Conservation (phyloP, 1,140 invertebrate genomes). For the Atta texana region DNA sequence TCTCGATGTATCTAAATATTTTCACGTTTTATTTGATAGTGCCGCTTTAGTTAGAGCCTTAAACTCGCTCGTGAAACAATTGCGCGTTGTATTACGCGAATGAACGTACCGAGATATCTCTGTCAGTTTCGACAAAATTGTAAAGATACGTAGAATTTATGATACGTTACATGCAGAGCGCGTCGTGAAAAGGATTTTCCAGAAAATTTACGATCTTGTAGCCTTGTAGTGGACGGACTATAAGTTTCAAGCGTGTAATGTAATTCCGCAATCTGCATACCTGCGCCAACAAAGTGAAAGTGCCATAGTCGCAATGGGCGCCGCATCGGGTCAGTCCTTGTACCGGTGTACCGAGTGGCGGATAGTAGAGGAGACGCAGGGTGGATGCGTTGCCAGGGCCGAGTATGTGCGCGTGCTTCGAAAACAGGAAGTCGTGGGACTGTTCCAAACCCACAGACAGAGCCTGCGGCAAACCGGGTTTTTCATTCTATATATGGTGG, state of each 20-base stretch:
- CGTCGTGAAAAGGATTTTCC: background rate
- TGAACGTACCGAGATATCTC: slow-evolving; percentile 23
- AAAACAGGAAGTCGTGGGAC: slow-evolving; percentile 86
- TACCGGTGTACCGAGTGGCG: slow-evolving; percentile 86
- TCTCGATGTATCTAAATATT: background rate
- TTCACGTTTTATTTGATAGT: slow-evolving; percentile 19
- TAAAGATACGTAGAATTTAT: slow-evolving; percentile 40
- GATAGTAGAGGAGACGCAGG: slow-evolving; percentile 90
- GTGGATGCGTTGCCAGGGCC: slow-evolving; percentile 89
- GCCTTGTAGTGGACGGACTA: background rate
- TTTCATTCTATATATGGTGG: background rate
- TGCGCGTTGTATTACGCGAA: background rate
- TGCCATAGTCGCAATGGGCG: slow-evolving; percentile 91
- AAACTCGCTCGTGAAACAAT: slow-evolving; percentile 32
- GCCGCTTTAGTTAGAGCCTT: background rate
- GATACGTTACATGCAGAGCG: background rate
- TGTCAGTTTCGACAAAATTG: slow-evolving; percentile 21
- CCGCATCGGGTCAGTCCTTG: slow-evolving; percentile 89
- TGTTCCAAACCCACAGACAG: slow-evolving; percentile 88
- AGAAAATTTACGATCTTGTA: slow-evolving; percentile 18
- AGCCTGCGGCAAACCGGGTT: slow-evolving; percentile 85
- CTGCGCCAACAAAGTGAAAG: slow-evolving; percentile 91
- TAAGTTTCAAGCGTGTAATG: slow-evolving; percentile 6
- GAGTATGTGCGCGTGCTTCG: slow-evolving; percentile 89
- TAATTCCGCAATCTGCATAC: slow-evolving; percentile 78